phyloP scores from a whole-genome alignment of 2,888 invertebrate genomes.

The Tenthredo distinguenda region DNA sequence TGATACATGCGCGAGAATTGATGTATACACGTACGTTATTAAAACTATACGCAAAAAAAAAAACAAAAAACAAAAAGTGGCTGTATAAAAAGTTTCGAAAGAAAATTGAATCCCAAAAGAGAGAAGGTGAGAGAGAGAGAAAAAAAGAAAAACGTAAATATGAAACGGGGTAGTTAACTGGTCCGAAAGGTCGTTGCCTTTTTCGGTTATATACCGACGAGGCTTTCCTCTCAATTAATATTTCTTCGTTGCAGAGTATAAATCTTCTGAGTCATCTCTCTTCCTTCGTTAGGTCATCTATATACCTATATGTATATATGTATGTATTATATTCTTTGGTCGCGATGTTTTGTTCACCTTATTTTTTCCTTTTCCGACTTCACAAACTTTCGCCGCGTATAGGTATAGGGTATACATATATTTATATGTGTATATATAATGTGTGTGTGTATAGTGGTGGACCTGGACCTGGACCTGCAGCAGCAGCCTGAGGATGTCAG shows the following conservation, averaged over 20 bases:
- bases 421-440: neutral
- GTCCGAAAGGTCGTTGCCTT: constrained; percentile 35
- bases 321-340: neutral
- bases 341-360: constrained; percentile 26
- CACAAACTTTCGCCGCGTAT: constrained; percentile 42
- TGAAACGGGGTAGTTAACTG: constrained; percentile 38
- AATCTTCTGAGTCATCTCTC: constrained; percentile 41
- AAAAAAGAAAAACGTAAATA: constrained; percentile 26
- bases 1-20: neutral
- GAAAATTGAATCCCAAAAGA: neutral
- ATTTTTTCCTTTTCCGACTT: neutral
- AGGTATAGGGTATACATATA: neutral
- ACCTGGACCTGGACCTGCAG: neutral
- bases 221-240: constrained; percentile 41
- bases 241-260: constrained; percentile 8
- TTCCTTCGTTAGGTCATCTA: neutral
- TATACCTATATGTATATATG: neutral
- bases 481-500: constrained; percentile 1
- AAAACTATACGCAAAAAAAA: neutral
- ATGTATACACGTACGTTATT: neutral
- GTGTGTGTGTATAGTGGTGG: no score
- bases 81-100: neutral
- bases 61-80: neutral
- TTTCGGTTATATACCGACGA: neutral
- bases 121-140: neutral